phyloP scores from a whole-genome alignment of 1,140 invertebrate genomes.

The Plutomurus gul region DNA sequence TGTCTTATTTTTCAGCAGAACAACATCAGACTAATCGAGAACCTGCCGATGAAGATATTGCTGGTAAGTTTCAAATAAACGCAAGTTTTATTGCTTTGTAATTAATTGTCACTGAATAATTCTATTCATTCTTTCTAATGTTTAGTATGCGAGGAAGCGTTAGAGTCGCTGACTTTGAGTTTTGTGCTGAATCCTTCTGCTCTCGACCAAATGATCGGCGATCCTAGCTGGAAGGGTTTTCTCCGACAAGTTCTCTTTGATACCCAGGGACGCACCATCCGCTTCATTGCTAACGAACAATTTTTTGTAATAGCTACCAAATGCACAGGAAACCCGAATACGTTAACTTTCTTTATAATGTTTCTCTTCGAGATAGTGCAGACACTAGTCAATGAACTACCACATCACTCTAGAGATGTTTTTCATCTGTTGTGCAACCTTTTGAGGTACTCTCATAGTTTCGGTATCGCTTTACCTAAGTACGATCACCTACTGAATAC shows the following conservation, averaged over 20 bases:
- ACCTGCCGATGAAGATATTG: conserved; percentile 49
- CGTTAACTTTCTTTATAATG: conserved; percentile 74
- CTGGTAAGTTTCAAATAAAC: conserved; percentile 27
- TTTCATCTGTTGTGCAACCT: conserved; percentile 74
- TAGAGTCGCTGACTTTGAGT: conserved; percentile 88
- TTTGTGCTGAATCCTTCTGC: conserved; percentile 82
- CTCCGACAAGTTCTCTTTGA: conserved; percentile 46
- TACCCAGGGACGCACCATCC: conserved; percentile 60
- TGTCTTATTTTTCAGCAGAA: conserved; percentile 49
- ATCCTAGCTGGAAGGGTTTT: conserved; percentile 45
- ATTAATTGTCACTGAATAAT: not conserved
- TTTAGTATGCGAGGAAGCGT: conserved; percentile 83
- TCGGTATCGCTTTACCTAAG: conserved; percentile 66
- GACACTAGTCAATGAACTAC: conserved; percentile 75
- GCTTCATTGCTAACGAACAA: conserved; percentile 78
- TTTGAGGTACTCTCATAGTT: conserved; percentile 72
- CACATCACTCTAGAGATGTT: conserved; percentile 75
- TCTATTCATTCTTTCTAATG: conserved; percentile 46
- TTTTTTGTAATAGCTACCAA: conserved; percentile 79
- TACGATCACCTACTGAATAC: conserved; percentile 72
- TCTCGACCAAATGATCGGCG: conserved; percentile 64
- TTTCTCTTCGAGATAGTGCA: conserved; percentile 74
- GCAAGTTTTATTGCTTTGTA: not conserved
- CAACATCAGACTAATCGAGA: conserved; percentile 51
- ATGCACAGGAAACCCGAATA: conserved; percentile 64